Evolutionary conservation across 2,888 invertebrate species (phyloP), one percentile per base, ranked within the genome.

Genomic region (Volucella bombylans): DNA sequence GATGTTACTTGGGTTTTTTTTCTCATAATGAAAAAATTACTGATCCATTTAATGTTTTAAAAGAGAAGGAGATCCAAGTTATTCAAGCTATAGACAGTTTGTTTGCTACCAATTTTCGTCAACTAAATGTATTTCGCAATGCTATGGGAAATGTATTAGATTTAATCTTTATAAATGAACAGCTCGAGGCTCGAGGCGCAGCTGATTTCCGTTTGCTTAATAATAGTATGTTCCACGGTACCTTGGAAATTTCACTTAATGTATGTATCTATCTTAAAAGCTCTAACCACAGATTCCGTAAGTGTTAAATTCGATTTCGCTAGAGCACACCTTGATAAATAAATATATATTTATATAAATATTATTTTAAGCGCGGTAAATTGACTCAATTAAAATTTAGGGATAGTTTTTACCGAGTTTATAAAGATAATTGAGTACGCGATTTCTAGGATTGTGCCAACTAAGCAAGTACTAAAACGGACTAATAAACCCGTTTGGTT

Each of bases 141-240:
- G 10, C 47, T 38, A 38, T 11, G 47, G 49, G 49, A 31, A 64
- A 49, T 49, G 38, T 64, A 15, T 64, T 68, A 14, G 45, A 39
- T 54, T 45, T 41, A n/a, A 38, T 49, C 4, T 49, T 64, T 38
- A 15, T 64, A 38, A 49, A 49, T 38, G 49, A 64, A 64, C 49
- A 64, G 15, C 43, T 23, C n/a, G 45, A 23, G 12, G 64, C 31
- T 49, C 47, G 4, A 1, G 0, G 18, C 11, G 4, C 8, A 23
- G 65, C 52, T 8, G 41, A 23, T 65, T 18, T 67, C 12, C 55
- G 45, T 11, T 18, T 57, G 15, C 54, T 68, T 14, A n/a, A 38
- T 15, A 68, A n/a, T 18, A 54, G 54, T 14, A 68, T 68, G 47
- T 55, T 55, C 12, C 45, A 68, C 15, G 38, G 57, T 47, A 57